phyloP scores from a whole-genome alignment of 2,113 vertebrate genomes.

The Speoplatyrhinus poulsoni region DNA sequence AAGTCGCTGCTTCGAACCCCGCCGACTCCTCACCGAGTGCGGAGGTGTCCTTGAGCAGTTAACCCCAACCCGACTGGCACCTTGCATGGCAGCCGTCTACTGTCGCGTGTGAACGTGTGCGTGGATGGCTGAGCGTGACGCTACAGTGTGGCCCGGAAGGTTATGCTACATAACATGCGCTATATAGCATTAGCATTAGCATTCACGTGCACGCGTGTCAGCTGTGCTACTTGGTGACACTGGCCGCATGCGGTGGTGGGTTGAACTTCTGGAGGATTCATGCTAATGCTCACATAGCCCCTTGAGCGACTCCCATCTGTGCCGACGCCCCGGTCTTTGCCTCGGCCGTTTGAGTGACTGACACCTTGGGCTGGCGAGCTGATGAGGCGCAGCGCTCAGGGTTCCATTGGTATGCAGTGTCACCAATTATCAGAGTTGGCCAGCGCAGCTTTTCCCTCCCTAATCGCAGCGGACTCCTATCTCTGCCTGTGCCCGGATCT shows the following conservation, averaged over 20 bases:
- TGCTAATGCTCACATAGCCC: constrained; percentile 26
- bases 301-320: constrained; percentile 48
- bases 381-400: constrained; percentile 80
- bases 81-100: no score
- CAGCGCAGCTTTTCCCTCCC: constrained; percentile 63
- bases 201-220: no score
- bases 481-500: constrained; percentile 77
- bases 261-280: no score
- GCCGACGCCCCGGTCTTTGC: constrained; percentile 77
- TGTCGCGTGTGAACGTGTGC: no score
- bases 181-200: no score
- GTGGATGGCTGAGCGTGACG: no score
- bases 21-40: no score
- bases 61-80: no score
- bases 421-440: constrained; percentile 86
- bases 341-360: constrained; percentile 73
- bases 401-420: constrained; percentile 83
- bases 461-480: constrained; percentile 89
- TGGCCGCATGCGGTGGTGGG: not conserved
- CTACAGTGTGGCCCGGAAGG: no score
- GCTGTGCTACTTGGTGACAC: not conserved
- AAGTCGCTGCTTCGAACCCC: no score
- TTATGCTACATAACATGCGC: no score
- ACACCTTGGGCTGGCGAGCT: constrained; percentile 48
- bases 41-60: no score